Evolutionary conservation across 1,140 invertebrate species (phyloP).

Genomic region (Drosophila asahinai): DNA sequence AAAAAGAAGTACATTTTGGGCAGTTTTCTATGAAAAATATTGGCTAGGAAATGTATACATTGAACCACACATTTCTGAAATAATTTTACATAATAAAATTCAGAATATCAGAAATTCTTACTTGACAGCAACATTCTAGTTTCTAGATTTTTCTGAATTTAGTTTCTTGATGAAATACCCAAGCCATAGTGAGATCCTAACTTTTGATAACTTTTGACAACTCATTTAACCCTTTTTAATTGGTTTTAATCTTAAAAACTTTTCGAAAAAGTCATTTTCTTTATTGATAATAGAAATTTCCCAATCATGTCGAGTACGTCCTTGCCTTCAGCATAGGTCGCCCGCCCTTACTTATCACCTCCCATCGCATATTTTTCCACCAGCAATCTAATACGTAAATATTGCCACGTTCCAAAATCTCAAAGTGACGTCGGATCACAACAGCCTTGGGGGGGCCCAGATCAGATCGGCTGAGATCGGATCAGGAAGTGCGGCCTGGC

Average conservation of each 20-base stretch:
- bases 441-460: conserved; percentile 27
- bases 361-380: conserved; percentile 47
- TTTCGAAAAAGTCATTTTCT: conserved; percentile 1
- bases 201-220: not conserved
- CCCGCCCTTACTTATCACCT: conserved; percentile 12
- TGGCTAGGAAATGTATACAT: not conserved
- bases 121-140: not conserved
- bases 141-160: conserved; percentile 3
- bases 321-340: conserved; percentile 46
- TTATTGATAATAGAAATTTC: conserved; percentile 1
- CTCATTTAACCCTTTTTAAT: not conserved
- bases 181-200: not conserved
- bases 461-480: conserved; percentile 12
- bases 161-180: not conserved
- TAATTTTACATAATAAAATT: too few species aligned
- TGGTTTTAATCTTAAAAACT: not conserved
- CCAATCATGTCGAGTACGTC: conserved; percentile 13
- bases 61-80: too few species aligned
- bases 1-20: too few species aligned
- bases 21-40: too few species aligned
- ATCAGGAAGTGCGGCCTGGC: conserved; percentile 32
- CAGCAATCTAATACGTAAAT: conserved; percentile 24
- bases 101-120: too few species aligned
- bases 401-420: conserved; percentile 30
- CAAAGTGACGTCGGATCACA: conserved; percentile 45